phyloP scores from a whole-genome alignment of 1,140 invertebrate genomes.

The Polyergus mexicanus region DNA sequence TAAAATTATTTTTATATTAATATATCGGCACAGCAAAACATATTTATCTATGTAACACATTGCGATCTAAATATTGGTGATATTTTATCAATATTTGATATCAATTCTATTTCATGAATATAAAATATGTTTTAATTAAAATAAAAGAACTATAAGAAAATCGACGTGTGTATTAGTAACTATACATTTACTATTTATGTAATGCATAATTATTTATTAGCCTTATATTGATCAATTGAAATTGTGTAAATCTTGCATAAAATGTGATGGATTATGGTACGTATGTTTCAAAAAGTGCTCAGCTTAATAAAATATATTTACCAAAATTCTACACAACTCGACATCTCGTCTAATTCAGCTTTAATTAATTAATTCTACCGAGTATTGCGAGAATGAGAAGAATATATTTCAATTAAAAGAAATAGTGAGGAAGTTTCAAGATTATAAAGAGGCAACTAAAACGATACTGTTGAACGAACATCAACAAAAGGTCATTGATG shows the following conservation, averaged over 20 bases:
- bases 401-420: conserved; percentile 32
- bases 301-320: background rate
- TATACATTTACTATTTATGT: background rate
- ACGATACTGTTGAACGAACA: background rate
- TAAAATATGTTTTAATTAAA: background rate
- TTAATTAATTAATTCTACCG: conserved; percentile 23
- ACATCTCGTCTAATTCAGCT: background rate
- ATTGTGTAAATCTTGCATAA: background rate
- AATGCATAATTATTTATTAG: background rate
- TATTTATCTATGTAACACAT: background rate
- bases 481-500: background rate
- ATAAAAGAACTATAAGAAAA: background rate
- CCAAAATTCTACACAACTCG: background rate
- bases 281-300: background rate
- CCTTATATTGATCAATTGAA: background rate
- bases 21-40: background rate
- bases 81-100: background rate
- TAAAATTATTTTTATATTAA: conserved; percentile 15
- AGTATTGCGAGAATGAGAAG: background rate
- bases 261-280: too few species aligned
- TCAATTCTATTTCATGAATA: background rate
- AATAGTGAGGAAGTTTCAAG: background rate
- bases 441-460: background rate
- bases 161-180: background rate
- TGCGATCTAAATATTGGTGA: background rate